Base-by-base conservation (phyloP, 2,888 invertebrate genomes). In the Lutraria lutraria region DNA sequence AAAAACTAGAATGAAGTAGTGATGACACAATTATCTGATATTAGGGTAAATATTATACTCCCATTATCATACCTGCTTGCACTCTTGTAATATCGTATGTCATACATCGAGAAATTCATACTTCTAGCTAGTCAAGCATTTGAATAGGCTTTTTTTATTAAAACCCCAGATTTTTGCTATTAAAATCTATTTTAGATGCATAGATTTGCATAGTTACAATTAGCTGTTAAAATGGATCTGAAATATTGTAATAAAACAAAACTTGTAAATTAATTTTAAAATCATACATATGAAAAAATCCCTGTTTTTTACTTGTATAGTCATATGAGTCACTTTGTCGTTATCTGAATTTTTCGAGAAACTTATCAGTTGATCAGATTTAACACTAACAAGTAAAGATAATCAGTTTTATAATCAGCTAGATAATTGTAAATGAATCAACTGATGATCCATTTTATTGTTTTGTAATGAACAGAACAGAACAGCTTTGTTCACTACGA, bases 301-400 rank as follows among this genome's bases (percentile, higher is more conserved):
- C 0, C n/a, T 8, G 21, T 21, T 63, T 63, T 43, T 63, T n/a
- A 63, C 63, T 68, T 68, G 25, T 68, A 3, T 68, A 25, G n/a
- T 68, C 2, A 3, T 3, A 68, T 68, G 25, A 68, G 63, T 68
- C 63, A 68, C 25, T 68, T 68, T 25, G 25, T 8, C 34, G 34
- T 76, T 76, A 72, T 72, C 72, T n/a, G 13, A 29, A 72, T 16
- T 72, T n/a, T 76, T 76, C 76, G 31, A 16, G 34, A 76, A 76
- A 76, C 31, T 31, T 76, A 76, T 76, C 34, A 76, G 31, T 31
- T 16, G 25, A 76, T 76, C 76, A 76, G 34, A 19, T 34, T 76
- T 34, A 34, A 76, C 29, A 76, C 19, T 19, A 25, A 76, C 34
- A 31, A 31, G 34, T 76, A 76, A 19, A 31, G 76, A 76, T 76